Base-by-base conservation (phyloP, 1,140 invertebrate species). In the Stegodyphus dumicola region DNA sequence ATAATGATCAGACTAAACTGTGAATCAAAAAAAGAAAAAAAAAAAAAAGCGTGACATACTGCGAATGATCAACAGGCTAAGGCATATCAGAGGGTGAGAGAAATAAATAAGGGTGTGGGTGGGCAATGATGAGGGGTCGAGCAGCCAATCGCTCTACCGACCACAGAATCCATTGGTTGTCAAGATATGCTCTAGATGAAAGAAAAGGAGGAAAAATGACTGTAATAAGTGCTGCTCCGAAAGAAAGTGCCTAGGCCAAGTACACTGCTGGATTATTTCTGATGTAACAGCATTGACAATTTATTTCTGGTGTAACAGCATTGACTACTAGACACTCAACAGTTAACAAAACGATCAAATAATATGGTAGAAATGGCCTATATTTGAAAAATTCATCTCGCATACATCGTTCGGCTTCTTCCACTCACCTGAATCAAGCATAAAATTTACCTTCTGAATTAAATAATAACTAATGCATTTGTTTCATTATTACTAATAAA, bases 131-230 rank as follows among this genome's bases (percentile, higher is more conserved):
- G 77, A 80, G 77, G 33, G 67, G 77, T 80, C 67, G 69, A 33
- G 7, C 51, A 17, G 10, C 33, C 69, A 71, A 71, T 71, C 69
- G 69, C 69, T 71, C 67, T 33, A 51, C 49, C 66, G 67, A 80
- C 77, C 77, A 69, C 67, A 80, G 67, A 80, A 66, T 80, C 77
- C 67, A 80, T 67, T 80, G 77, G 65, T 71, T 80, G 77, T 80
- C 77, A 80, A 80, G 77, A 80, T 69, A 80, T 80, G 65, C 67
- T 67, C 9, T 51, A 60, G 67, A 70, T 80, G 77, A 80, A 80
- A 71, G 77, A 80, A 80, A 80, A 66, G 71, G n/a, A 60, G 70
- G 77, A 80, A 80, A 80, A 80, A 80, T 80, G 77, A 53, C 52
- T 49, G 67, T 67, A 80, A 80, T 80, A 80, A 80, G 77, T 69